phyloP scores from a whole-genome alignment of 1,140 invertebrate species.

The Drosophila suzukii region DNA sequence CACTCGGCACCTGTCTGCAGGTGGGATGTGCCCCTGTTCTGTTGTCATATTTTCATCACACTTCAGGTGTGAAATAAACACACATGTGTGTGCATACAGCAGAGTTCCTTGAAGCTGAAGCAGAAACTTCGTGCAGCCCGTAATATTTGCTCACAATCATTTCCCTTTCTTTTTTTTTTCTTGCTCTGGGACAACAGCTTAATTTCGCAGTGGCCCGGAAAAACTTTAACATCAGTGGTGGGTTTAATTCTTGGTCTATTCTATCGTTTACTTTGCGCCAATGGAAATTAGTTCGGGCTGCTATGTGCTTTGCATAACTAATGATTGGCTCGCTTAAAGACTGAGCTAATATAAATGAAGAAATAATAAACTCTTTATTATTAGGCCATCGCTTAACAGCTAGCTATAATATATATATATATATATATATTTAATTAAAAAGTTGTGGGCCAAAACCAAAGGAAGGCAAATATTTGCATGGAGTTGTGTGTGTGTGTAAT shows the following conservation, averaged over 20 bases:
- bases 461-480: slow-evolving; percentile 48
- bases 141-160: slow-evolving; percentile 41
- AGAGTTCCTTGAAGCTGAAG: slow-evolving; percentile 19
- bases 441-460: slow-evolving; percentile 35
- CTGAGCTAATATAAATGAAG: slow-evolving; percentile 21
- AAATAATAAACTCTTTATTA: slow-evolving; percentile 46
- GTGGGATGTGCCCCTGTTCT: slow-evolving; percentile 62
- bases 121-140: slow-evolving; percentile 25
- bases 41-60: slow-evolving; percentile 78
- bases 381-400: slow-evolving; percentile 38
- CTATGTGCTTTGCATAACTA: slow-evolving; percentile 60
- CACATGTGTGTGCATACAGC: slow-evolving; percentile 30
- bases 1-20: slow-evolving; percentile 63
- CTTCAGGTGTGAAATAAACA: slow-evolving; percentile 78
- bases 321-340: slow-evolving; percentile 32
- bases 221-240: slow-evolving; percentile 43
- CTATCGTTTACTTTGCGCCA: slow-evolving; percentile 16
- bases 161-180: not conserved
- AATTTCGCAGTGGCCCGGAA: slow-evolving; percentile 42
- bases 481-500: slow-evolving; percentile 35
- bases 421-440: slow-evolving; percentile 66
- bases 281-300: slow-evolving; percentile 35
- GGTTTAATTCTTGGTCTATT: slow-evolving; percentile 37
- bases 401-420: not conserved
- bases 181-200: slow-evolving; percentile 44